Percentiles rank a stretch among this genome's conserved stretches.
These are phyloP conservation scores for Trematocara variabile DNA, from an alignment of 2,113 vertebrate genomes.

Conservation along the genomic window DNA sequence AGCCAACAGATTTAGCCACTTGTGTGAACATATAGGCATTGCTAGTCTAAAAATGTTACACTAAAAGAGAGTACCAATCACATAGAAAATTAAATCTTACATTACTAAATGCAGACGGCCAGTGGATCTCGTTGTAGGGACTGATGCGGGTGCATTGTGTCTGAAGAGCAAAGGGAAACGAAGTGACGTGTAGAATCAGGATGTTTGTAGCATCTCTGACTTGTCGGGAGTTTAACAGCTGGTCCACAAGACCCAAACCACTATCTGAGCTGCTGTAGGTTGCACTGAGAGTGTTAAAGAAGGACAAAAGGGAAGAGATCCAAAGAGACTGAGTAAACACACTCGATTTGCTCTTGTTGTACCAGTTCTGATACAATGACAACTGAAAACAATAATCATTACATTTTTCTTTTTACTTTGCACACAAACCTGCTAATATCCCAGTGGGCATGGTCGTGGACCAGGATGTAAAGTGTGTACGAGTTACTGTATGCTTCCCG, in stretches of 20 bases:
- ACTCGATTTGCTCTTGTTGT: background rate
- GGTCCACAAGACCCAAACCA: constrained; percentile 83
- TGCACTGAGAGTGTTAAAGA: constrained; percentile 37
- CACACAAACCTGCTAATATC: constrained; percentile 84
- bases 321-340: background rate
- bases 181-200: constrained; percentile 92
- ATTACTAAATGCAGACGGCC: constrained; percentile 84
- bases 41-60: background rate
- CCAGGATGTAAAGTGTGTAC: constrained; percentile 90
- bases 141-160: constrained; percentile 92
- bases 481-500: constrained; percentile 88
- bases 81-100: constrained; percentile 69
- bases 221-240: constrained; percentile 89
- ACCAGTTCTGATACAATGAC: background rate
- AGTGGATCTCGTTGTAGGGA: constrained; percentile 96
- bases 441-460: constrained; percentile 97
- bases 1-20: background rate
- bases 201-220: constrained; percentile 92
- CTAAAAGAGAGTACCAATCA: background rate
- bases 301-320: background rate
- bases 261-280: constrained; percentile 67
- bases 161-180: constrained; percentile 93
- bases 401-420: background rate
- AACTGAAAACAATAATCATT: background rate
- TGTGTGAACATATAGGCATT: background rate